phyloP scores from a whole-genome alignment of 2,888 invertebrate species.

The Papilio elwesi region DNA sequence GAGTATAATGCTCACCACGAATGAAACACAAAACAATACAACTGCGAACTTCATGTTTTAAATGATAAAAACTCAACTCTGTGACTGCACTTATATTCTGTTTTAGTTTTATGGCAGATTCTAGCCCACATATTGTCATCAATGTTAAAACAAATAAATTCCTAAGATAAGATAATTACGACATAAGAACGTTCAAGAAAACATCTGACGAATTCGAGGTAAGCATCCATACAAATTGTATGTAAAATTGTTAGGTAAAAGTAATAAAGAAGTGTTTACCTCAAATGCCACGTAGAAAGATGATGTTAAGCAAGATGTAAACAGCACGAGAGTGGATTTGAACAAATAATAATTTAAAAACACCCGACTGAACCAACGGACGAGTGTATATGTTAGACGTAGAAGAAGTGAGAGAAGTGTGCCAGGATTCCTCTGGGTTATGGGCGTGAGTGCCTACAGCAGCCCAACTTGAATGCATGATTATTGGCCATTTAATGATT shows the following conservation, averaged over 20 bases:
- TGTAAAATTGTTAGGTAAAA: not conserved
- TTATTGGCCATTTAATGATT: too few relatives aligned
- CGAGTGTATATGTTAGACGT: too few relatives aligned
- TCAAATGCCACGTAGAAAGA: not conserved
- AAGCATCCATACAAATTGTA: not conserved
- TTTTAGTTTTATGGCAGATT: constrained; percentile 66
- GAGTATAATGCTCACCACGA: constrained; percentile 11
- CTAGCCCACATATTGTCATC: constrained; percentile 51
- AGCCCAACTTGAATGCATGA: too few relatives aligned
- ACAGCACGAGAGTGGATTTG: too few relatives aligned
- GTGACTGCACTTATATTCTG: not conserved
- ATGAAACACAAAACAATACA: constrained; percentile 44
- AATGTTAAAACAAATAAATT: constrained; percentile 42
- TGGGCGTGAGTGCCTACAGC: too few relatives aligned
- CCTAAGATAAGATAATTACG: constrained; percentile 37
- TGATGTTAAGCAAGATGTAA: not conserved
- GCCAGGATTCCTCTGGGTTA: too few relatives aligned
- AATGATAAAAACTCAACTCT: not conserved
- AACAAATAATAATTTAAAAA: too few relatives aligned
- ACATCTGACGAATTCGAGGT: constrained; percentile 9
- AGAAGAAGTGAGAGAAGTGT: too few relatives aligned
- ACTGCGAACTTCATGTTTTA: constrained; percentile 57
- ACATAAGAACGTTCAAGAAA: constrained; percentile 3
- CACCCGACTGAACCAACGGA: too few relatives aligned
- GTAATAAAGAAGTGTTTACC: not conserved